phyloP scores from a whole-genome alignment of 2,888 invertebrate genomes.

The Limnephilus lunatus region DNA sequence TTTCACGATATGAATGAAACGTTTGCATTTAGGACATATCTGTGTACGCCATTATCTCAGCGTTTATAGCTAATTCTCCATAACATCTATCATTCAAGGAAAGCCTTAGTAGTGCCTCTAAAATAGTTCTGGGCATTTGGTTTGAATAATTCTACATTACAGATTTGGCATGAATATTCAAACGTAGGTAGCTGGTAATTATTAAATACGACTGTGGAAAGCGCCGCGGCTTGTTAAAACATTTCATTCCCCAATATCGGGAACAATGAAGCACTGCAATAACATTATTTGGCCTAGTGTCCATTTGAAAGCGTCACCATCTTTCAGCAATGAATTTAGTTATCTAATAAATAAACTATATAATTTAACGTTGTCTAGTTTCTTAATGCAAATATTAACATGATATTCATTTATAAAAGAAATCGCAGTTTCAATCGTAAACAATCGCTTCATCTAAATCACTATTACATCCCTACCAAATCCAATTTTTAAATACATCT shows the following conservation, averaged over 20 bases:
- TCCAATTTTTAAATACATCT: no score
- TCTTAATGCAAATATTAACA: background rate
- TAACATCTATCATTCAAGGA: background rate
- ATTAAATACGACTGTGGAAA: slow-evolving; percentile 46
- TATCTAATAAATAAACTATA: background rate
- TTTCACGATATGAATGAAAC: background rate
- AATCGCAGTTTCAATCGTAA: no score
- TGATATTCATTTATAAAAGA: no score
- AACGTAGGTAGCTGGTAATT: slow-evolving; percentile 22
- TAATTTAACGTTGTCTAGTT: background rate
- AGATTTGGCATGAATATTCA: slow-evolving; percentile 51
- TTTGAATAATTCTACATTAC: slow-evolving; percentile 51
- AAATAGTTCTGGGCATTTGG: slow-evolving; percentile 13
- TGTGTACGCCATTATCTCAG: background rate
- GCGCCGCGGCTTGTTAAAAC: slow-evolving; percentile 21
- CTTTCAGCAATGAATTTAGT: background rate
- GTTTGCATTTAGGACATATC: background rate
- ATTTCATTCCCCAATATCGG: slow-evolving; percentile 5
- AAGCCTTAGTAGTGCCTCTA: background rate
- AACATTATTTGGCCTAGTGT: background rate
- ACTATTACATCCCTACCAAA: no score
- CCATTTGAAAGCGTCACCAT: background rate
- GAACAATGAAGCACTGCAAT: slow-evolving; percentile 23
- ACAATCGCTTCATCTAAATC: no score
- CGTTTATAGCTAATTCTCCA: background rate